Base-by-base conservation (phyloP, 2,888 invertebrate species). In the Noctua comes region DNA sequence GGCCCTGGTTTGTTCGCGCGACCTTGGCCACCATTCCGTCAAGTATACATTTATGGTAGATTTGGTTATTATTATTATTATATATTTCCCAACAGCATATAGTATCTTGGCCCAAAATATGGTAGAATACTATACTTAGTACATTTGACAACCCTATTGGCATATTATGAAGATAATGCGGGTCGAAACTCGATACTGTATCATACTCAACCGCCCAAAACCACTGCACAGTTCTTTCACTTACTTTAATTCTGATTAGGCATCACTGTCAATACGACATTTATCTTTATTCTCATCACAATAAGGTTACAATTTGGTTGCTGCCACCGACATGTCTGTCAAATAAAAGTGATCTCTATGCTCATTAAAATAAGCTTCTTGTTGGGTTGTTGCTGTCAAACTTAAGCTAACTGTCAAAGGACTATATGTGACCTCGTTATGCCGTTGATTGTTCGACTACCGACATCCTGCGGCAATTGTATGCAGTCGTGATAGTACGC, bases 391-490 rank as follows among this genome's bases (percentile, higher is more conserved):
- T 59, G 16, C 16, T 59, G 59, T 27, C n/a, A 16, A 27, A 27
- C 2, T 2, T 59, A 64, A 36, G 5, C 1, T 64, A 36, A 10
- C 21, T 11, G 36, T 64, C 8, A 64, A 64, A 46, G n/a, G 18
- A 43, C 66, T 27, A 66, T 59, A 46, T 54, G 51, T 86, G 86
- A 86, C 84, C 86, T 86, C 79, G 76, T 68, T 69, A 51, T 54
- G 57, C 59, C 65, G 66, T 73, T 82, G 77, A 85, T 85, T 87
- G 80, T 83, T 68, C 82, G 86, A 79, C 87, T 87, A 68, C 81
- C 36, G 40, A 79, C 86, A 84, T 86, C 86, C 86, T 86, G 81
- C 76, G 51, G 27, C 87, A 81, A 86, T 84, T 87, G 85, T 77
- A 81, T 84, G 83, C 79, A 81, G 71, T 80, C 80, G 83, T 88